Evolutionary conservation across 2,888 invertebrate genomes (phyloP).

Genomic region (Eledona agricola): DNA sequence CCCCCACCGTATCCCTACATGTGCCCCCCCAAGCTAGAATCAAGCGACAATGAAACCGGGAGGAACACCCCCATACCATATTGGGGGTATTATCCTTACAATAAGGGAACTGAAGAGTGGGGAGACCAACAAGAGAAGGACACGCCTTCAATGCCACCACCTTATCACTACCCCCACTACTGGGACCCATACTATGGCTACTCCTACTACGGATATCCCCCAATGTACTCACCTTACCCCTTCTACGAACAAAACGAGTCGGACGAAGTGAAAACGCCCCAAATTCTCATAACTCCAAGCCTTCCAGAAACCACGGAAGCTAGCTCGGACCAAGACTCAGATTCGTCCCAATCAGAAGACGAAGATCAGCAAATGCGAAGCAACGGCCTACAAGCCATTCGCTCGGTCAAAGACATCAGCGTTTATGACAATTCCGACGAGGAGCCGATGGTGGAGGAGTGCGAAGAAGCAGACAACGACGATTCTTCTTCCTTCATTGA

Average conservation of each 20-base stretch:
- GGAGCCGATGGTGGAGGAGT: constrained; percentile 54
- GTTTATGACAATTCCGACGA: constrained; percentile 57
- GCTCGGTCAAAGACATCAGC: constrained; percentile 66
- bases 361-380: constrained; percentile 37
- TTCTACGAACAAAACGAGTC: constrained; percentile 50
- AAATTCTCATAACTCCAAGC: constrained; percentile 43
- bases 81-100: constrained; percentile 39
- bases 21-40: constrained; percentile 32
- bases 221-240: constrained; percentile 53
- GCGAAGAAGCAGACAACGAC: constrained; percentile 44
- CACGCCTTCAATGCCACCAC: too few species aligned
- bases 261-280: constrained; percentile 51
- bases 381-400: constrained; percentile 62
- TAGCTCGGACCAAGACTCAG: constrained; percentile 43
- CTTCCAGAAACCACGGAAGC: too few species aligned
- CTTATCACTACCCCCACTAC: constrained; percentile 51
- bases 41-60: constrained; percentile 33
- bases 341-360: constrained; percentile 52
- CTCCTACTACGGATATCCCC: constrained; percentile 56
- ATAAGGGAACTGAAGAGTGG: too few species aligned
- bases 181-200: constrained; percentile 59
- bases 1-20: constrained; percentile 41
- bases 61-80: constrained; percentile 38
- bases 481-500: constrained; percentile 44
- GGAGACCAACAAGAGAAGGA: constrained; percentile 26